phyloP scores from a whole-genome alignment of 2,888 invertebrate species.

The Marronus borbonicus region DNA sequence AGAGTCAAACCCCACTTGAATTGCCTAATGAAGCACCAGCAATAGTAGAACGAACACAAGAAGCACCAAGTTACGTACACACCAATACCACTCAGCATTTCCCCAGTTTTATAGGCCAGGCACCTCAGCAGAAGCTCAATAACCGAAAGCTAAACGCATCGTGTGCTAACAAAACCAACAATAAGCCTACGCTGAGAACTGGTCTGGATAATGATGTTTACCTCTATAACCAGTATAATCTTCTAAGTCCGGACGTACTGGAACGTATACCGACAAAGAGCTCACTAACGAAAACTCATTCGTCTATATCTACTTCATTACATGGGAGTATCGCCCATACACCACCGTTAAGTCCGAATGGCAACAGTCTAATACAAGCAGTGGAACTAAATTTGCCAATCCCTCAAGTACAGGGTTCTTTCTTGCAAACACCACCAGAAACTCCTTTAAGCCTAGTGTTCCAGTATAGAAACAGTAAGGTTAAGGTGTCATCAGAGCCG shows the following conservation, averaged over 20 bases:
- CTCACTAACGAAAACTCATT: slow-evolving; percentile 23
- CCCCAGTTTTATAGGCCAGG: slow-evolving; percentile 42
- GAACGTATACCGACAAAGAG: slow-evolving; percentile 21
- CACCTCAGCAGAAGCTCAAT: slow-evolving; percentile 19
- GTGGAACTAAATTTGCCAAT: slow-evolving; percentile 33
- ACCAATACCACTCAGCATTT: slow-evolving; percentile 41
- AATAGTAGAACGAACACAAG: slow-evolving; percentile 38
- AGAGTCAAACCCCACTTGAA: slow-evolving; percentile 44
- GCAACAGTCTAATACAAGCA: slow-evolving; percentile 2
- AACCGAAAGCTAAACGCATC: slow-evolving; percentile 5
- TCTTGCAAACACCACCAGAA: slow-evolving; percentile 46
- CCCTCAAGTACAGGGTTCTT: slow-evolving; percentile 36
- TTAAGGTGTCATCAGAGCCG: slow-evolving; percentile 32
- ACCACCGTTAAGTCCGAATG: slow-evolving; percentile 40
- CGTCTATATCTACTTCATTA: slow-evolving; percentile 28
- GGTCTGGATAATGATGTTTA: slow-evolving; percentile 21
- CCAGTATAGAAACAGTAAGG: slow-evolving; percentile 32
- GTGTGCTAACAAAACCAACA: neutral
- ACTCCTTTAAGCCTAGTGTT: slow-evolving; percentile 38
- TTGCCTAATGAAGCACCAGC: slow-evolving; percentile 41
- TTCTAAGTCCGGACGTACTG: slow-evolving; percentile 23
- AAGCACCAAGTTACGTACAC: slow-evolving; percentile 30
- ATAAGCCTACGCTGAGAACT: neutral
- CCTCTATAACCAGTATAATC: slow-evolving; percentile 28
- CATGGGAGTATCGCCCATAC: slow-evolving; percentile 45